Conservation (phyloP, 2,797 vertebrate genomes). For the Sus cebifrons region DNA sequence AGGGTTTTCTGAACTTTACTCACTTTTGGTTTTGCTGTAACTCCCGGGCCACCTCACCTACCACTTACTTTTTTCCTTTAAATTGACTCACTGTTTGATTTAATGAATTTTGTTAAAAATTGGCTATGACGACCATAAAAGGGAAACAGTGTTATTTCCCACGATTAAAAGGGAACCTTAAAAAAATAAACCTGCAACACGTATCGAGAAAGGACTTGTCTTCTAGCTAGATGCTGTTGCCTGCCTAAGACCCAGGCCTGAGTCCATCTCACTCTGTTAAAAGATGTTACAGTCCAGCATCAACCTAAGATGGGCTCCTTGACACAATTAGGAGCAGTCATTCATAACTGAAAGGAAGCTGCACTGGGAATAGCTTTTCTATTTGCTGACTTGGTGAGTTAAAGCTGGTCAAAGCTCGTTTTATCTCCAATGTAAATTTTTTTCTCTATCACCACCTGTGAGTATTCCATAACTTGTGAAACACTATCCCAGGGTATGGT, state of each 20-base stretch:
- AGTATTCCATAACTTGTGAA: too few species aligned
- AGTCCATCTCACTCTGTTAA: not conserved
- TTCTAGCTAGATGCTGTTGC: not conserved
- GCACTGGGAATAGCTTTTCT: not conserved
- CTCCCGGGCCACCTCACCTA: not conserved
- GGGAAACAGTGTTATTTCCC: not conserved
- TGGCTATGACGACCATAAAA: not conserved
- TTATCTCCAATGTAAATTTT: not conserved
- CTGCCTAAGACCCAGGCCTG: not conserved
- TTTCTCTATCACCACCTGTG: not conserved
- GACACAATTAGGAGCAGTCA: not conserved
- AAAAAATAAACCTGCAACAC: not conserved
- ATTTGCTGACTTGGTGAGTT: not conserved
- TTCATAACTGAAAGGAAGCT: not conserved
- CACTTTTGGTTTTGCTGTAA: not conserved
- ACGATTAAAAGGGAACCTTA: not conserved
- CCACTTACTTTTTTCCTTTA: not conserved
- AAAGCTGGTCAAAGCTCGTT: not conserved
- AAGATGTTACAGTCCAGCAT: not conserved
- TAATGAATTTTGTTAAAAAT: not conserved
- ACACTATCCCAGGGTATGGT: too few species aligned
- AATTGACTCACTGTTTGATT: not conserved
- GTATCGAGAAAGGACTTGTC: not conserved
- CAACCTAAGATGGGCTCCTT: not conserved
- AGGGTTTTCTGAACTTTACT: not conserved